phyloP scores from a whole-genome alignment of 1,140 invertebrate species.

The Panagrolaimus sp. region DNA sequence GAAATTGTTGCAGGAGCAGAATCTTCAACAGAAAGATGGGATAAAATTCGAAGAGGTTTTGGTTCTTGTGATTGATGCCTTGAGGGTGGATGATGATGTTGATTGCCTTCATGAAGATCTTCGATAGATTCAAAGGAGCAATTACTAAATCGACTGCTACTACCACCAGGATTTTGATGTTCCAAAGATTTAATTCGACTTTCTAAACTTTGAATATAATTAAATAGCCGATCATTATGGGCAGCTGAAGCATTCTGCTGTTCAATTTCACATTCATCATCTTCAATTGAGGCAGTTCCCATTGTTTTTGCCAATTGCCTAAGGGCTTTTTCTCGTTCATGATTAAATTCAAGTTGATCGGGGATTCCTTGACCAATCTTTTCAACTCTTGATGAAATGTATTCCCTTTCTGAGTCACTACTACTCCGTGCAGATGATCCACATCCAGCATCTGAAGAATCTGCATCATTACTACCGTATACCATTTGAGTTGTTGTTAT shows the following conservation, averaged over 20 bases:
- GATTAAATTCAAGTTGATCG: not conserved
- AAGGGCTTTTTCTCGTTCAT: constrained; percentile 22
- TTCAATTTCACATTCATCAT: not conserved
- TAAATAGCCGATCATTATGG: constrained; percentile 21
- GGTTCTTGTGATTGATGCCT: not conserved
- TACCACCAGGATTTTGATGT: not conserved
- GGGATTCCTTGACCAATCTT: not conserved
- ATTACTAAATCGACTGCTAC: too few species aligned
- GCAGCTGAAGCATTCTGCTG: not conserved
- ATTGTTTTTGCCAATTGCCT: constrained; percentile 17
- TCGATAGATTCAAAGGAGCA: too few species aligned
- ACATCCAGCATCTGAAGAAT: constrained; percentile 23
- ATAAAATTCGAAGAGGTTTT: not conserved
- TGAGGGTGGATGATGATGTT: not conserved
- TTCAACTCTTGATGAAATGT: constrained; percentile 11
- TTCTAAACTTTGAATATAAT: constrained; percentile 25
- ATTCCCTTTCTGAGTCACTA: constrained; percentile 17
- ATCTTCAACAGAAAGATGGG: not conserved
- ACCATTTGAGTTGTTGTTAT: not conserved
- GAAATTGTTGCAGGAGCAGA: not conserved
- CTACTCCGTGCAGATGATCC: constrained; percentile 20
- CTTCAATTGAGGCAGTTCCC: constrained; percentile 4
- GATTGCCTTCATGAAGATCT: too few species aligned
- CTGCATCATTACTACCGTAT: not conserved
- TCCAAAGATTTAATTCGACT: constrained; percentile 24